A percentile compares a stretch with the other conserved stretches of the same genome.
phyloP scores from a whole-genome alignment of 2,113 vertebrate genomes.

The Oncorhynchus masou region DNA sequence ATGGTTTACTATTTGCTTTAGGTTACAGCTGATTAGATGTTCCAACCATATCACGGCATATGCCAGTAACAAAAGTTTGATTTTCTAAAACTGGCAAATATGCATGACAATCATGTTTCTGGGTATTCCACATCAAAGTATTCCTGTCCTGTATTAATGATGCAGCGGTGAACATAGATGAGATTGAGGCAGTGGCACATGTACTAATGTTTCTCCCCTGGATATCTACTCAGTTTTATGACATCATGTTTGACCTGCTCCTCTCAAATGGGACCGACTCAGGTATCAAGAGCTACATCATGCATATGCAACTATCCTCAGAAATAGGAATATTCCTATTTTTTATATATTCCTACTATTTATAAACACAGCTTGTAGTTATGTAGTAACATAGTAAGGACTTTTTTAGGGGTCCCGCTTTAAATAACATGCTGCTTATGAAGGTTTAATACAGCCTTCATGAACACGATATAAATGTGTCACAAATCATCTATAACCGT shows the following conservation, averaged over 20 bases:
- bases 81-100: slow-evolving; percentile 2
- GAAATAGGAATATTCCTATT: no score
- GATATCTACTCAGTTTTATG: neutral
- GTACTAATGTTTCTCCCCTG: neutral
- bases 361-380: no score
- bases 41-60: neutral
- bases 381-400: no score
- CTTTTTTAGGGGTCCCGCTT: no score
- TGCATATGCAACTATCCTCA: no score
- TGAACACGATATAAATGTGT: no score
- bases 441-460: no score
- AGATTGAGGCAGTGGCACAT: neutral
- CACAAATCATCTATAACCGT: no score
- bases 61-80: neutral
- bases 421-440: no score
- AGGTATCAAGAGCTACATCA: no score
- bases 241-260: neutral
- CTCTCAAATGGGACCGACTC: neutral
- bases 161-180: neutral
- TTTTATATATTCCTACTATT: no score
- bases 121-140: slow-evolving; percentile 12
- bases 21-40: neutral
- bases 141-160: neutral
- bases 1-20: neutral
- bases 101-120: slow-evolving; percentile 15